Base-by-base conservation (phyloP, 2,797 vertebrate species). In the Melanotaenia trifasciata region DNA sequence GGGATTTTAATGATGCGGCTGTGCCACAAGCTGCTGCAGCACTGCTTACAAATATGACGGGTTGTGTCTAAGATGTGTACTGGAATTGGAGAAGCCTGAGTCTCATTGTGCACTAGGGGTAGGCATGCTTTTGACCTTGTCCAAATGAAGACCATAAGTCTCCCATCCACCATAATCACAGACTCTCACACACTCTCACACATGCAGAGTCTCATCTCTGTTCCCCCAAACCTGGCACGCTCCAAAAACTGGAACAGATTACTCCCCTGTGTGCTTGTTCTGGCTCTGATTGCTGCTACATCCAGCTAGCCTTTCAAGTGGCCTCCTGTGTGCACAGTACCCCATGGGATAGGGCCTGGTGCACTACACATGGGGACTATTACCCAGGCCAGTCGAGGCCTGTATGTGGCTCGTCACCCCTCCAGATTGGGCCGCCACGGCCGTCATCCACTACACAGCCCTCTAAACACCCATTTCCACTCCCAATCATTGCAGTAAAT, bases 231-330 rank as follows among this genome's bases (percentile, higher is more conserved):
- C 80, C 72, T 54, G 87, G 90, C 92, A 92, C 81, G 72, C 93
- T 93, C 88, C 90, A 86, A 91, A 94, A 94, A 89, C 93, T 94
- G 94, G 92, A 93, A 93, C 90, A 94, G 90, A 94, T 94, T 94
- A 93, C 84, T 93, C 90, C 91, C 91, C 90, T 85, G 90, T 88
- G 92, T 87, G 86, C 89, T 89, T 89, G 87, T 92, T 92, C 87
- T 85, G 85, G 87, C 87, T 90, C 89, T 93, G 91, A 95, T 95
- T 95, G 93, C 93, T 85, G 90, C 90, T 90, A 88, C 92, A 93
- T 93, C 87, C 90, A 91, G 88, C 92, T 92, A 92, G 89, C 85
- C 93, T 94, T 94, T 94, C 92, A 94, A 93, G 93, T 93, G 92
- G 91, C 93, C 93, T 92, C 91, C 85, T 91, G 92, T 90, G 91